Evolutionary conservation across 2,113 vertebrate species (phyloP), one percentile per base, ranked within the genome.

Genomic region (Empidonax alnorum): DNA sequence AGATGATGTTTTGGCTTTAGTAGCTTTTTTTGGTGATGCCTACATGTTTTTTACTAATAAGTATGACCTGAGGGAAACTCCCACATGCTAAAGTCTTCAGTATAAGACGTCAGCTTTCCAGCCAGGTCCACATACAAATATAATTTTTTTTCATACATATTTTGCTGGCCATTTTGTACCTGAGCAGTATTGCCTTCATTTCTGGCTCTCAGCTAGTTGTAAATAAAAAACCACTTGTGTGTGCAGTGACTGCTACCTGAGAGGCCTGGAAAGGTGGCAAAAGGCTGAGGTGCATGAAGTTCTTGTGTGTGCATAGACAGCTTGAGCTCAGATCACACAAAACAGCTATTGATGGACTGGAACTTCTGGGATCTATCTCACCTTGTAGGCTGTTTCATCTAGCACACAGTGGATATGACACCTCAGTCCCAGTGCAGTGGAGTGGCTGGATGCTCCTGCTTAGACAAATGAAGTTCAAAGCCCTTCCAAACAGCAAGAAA

Each of bases 321-420:
- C 39, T 79, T 61, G 35, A 74, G 13, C 24, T 71, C 24, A 55
- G 12, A 25, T n/a, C 46, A 37, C 10, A 77, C 41, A 68, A 84
- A 76, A 47, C 2, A 30, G 1, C 12, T 39, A 2, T 24, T 1
- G 2, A 47, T 21, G 9, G 4, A 66, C 14, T 39, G 52, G 7
- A 12, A 3, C 27, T 35, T 68, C 27, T n/a, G 14, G 23, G 33
- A 7, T 37, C 6, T 50, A 0, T 42, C 23, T 83, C 3, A 12
- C 31, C 17, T 63, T 59, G 53, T 8, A 55, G 9, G 15, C 42
- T 61, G 3, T 46, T 86, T 63, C 20, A 7, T 35, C 33, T 59
- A 25, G 10, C 25, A 42, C 9, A 19, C 5, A 50, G 22, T 8
- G 12, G 12, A 19, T 63, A 30, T 6, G n/a, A 62, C 28, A 61